Percentiles rank a stretch among this genome's conserved stretches.
phyloP scores from a whole-genome alignment of 1,140 invertebrate species.

The Patella vulgata region DNA sequence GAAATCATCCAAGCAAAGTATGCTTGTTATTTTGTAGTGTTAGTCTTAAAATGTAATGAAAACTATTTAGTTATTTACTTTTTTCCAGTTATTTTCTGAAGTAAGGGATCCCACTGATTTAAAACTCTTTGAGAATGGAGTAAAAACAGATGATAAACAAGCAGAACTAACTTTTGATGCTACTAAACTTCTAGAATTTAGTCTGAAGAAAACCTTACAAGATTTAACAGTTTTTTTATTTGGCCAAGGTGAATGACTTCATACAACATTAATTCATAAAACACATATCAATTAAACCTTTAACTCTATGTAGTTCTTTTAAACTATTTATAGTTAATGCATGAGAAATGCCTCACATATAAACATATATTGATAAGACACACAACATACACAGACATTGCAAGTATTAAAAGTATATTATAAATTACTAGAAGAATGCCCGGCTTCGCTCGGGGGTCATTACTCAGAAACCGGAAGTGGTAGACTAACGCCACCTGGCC shows the following conservation, averaged over 20 bases:
- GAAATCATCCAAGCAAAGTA: no score
- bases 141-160: constrained; percentile 81
- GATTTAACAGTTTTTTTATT: constrained; percentile 83
- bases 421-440: no score
- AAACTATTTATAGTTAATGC: constrained; percentile 11
- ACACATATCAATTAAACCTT: background rate
- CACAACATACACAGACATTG: no score
- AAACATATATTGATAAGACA: no score
- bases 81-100: constrained; percentile 54
- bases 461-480: no score
- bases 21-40: no score
- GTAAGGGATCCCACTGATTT: constrained; percentile 40
- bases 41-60: no score
- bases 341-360: no score
- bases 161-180: constrained; percentile 87
- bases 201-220: constrained; percentile 84
- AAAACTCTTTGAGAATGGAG: constrained; percentile 69
- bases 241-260: constrained; percentile 74
- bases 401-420: no score
- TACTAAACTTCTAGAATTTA: constrained; percentile 84
- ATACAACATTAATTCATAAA: background rate
- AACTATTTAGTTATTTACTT: no score
- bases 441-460: no score
- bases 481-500: no score
- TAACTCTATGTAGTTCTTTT: background rate